phyloP scores from a whole-genome alignment of 2,113 vertebrate genomes.

The Oenanthe oenanthe region DNA sequence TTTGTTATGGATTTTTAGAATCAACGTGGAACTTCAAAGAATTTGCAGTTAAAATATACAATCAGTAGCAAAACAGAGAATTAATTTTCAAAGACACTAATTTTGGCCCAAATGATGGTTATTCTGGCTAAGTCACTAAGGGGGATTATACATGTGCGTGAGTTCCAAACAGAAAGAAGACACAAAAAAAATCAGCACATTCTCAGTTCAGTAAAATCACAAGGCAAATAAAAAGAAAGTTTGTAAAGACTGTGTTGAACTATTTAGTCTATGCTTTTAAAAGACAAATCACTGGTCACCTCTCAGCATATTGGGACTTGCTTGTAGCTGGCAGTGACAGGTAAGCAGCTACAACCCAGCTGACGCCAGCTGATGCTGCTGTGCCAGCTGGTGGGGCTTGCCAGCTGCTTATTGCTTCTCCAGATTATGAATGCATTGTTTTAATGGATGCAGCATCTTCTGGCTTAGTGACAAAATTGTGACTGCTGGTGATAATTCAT shows the following conservation, averaged over 20 bases:
- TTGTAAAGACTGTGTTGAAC: conserved; percentile 19
- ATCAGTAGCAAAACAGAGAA: background rate
- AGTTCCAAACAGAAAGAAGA: background rate
- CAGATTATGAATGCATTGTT: background rate
- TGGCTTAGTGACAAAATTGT: conserved; percentile 30
- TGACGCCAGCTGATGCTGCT: background rate
- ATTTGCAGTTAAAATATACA: background rate
- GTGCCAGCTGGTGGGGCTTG: background rate
- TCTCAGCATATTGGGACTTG: background rate
- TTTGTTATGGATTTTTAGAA: background rate
- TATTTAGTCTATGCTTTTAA: conserved; percentile 35
- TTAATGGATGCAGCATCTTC: background rate
- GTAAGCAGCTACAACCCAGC: conserved; percentile 22
- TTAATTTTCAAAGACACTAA: background rate
- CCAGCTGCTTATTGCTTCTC: background rate
- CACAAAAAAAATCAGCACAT: background rate
- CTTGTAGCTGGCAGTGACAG: conserved; percentile 27
- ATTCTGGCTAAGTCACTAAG: background rate
- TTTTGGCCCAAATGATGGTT: background rate
- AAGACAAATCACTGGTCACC: conserved; percentile 42
- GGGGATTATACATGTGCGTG: background rate
- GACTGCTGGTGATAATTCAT: conserved; percentile 4
- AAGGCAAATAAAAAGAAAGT: conserved; percentile 16
- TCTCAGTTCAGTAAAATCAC: background rate
- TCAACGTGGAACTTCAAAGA: background rate